Conservation (phyloP, 2,888 invertebrate genomes). For the Brenthis ino region DNA sequence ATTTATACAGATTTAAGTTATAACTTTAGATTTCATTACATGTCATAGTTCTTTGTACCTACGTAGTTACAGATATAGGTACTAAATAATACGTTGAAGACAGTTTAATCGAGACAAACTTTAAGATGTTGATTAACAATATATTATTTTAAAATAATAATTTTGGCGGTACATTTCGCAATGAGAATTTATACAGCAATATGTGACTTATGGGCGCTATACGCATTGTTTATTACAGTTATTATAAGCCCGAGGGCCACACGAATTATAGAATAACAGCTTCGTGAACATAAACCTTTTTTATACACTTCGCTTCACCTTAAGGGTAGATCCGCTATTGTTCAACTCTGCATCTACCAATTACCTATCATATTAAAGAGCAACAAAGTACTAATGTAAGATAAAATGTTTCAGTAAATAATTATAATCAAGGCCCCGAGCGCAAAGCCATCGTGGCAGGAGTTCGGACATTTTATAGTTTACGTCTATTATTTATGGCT, state of each 20-base stretch:
- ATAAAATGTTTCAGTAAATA: constrained; percentile 30
- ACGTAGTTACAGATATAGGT: too few species aligned
- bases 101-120: too few species aligned
- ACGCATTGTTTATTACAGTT: constrained; percentile 68
- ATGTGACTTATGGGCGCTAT: constrained; percentile 66
- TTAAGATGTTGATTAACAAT: neutral
- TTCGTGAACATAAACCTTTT: constrained; percentile 45
- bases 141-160: constrained; percentile 35
- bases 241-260: constrained; percentile 62
- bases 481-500: constrained; percentile 20
- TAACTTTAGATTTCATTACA: too few species aligned
- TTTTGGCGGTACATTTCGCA: constrained; percentile 47
- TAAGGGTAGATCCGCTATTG: constrained; percentile 41
- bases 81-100: neutral
- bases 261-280: constrained; percentile 63
- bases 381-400: constrained; percentile 38
- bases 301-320: constrained; percentile 46
- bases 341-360: constrained; percentile 30
- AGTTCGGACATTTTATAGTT: constrained; percentile 30
- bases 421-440: constrained; percentile 25
- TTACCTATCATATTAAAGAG: constrained; percentile 32
- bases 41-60: too few species aligned
- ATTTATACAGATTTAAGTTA: too few species aligned
- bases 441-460: constrained; percentile 17
- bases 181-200: constrained; percentile 45